Percentiles rank a stretch among this genome's conserved stretches.
phyloP scores from a whole-genome alignment of 2,113 vertebrate genomes.

The Opisthocomus hoazin region DNA sequence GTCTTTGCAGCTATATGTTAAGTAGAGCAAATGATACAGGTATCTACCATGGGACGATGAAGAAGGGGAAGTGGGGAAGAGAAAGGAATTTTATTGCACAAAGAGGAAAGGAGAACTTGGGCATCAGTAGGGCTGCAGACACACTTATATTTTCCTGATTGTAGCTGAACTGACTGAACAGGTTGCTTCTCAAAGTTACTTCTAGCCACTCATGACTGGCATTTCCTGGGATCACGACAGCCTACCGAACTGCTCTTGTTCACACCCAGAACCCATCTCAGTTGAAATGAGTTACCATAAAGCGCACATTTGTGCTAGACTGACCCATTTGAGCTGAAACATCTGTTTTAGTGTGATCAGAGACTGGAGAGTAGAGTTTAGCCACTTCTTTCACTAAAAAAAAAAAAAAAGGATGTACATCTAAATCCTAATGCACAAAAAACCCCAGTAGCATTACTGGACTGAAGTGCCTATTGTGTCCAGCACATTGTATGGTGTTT shows the following conservation, averaged over 20 bases:
- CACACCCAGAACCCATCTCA: not conserved
- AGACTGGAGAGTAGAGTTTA: not conserved
- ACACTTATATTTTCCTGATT: not conserved
- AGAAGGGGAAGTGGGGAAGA: not conserved
- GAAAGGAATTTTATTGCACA: not conserved
- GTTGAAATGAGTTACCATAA: not conserved
- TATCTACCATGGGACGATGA: not conserved
- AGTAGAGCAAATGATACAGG: not conserved
- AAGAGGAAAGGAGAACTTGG: not conserved
- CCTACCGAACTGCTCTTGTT: not conserved
- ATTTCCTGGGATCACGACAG: not conserved
- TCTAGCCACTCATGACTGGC: not conserved
- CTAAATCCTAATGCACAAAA: not conserved
- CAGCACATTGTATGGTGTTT: accelerated
- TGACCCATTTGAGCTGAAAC: not conserved
- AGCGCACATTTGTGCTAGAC: not conserved
- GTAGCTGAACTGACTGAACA: not conserved
- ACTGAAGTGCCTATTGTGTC: not conserved
- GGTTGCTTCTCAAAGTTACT: not conserved
- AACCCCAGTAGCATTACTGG: not conserved
- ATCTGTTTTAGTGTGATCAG: not conserved
- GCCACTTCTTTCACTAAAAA: not conserved
- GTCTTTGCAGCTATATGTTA: not conserved
- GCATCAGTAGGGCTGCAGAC: not conserved
- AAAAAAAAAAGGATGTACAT: accelerated